Evolutionary conservation across 2,797 vertebrate species (phyloP), one percentile per base, ranked within the genome.

Genomic region (Sphaeramia orbicularis): DNA sequence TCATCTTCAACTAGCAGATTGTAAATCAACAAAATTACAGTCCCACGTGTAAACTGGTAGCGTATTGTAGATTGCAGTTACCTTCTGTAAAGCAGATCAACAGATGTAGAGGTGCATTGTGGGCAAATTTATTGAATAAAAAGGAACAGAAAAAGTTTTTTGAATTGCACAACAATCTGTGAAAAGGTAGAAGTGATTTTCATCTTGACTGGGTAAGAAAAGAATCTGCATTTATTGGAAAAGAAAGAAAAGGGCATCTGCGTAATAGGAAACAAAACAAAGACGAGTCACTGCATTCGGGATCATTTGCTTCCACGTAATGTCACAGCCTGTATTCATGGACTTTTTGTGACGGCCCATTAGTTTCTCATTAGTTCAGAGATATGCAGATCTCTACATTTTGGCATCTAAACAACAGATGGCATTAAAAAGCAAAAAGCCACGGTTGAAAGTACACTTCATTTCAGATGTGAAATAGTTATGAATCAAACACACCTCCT

Each of bases 291-390:
- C 54, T 37, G 37, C n/a, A 52, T 40, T 52, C 52, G 4, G 65
- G 67, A 81, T 85, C 80, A 76, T 90, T 89, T 86, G 71, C 73
- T 61, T 76, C 50, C 57, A n/a, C 44, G 4, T 85, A 89, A 90
- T 86, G 81, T 78, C 84, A 74, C 74, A 54, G 78, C 81, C 77
- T 61, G 43, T 43, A 65, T 80, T 85, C 73, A 67, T 69, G 70
- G 80, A 51, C 79, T 72, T 87, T 78, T 76, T 47, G 80, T n/a
- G 59, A 83, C 24, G 84, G 78, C 35, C 69, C 91, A 91, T 90
- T 90, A 85, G 74, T 84, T 90, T 92, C 81, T 86, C 85, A 89
- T 92, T 90, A 89, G 84, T 74, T 89, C 51, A 77, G 65, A 74
- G 81, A 76, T 81, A 89, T 87, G 84, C 76, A 85, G 69, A 89